Evolutionary conservation across 2,113 vertebrate species (phyloP).

Genomic region (Pterophyllum scalare): DNA sequence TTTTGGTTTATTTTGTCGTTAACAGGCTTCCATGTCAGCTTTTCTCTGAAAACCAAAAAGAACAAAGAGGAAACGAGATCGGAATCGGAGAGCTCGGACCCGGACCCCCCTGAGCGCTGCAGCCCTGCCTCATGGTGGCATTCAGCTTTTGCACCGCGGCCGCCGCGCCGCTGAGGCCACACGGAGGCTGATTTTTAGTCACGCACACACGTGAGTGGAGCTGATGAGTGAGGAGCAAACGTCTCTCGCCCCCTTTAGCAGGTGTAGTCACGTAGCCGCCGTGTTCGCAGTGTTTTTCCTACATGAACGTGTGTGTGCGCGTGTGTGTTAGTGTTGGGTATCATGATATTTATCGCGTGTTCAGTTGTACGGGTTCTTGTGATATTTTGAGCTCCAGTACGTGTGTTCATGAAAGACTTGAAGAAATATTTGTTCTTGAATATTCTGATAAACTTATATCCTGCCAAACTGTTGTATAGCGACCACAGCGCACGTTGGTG

Average conservation of each 20-base stretch:
- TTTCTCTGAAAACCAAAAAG: not conserved
- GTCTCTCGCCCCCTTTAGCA: conserved; percentile 43
- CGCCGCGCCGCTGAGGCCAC: not conserved
- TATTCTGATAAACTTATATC: conserved; percentile 51
- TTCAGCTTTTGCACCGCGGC: conserved; percentile 9
- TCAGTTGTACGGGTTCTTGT: conserved; percentile 63
- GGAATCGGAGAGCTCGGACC: not conserved
- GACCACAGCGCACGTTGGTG: conserved; percentile 50
- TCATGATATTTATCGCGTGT: conserved; percentile 63
- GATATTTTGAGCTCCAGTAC: conserved; percentile 46
- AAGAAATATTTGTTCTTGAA: conserved; percentile 52
- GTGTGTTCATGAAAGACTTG: conserved; percentile 28
- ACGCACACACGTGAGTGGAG: conserved; percentile 10
- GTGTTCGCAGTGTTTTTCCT: conserved; percentile 67
- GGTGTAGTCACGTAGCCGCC: conserved; percentile 64
- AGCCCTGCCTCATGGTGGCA: conserved; percentile 3
- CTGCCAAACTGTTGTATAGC: conserved; percentile 56
- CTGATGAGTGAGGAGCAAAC: conserved; percentile 21
- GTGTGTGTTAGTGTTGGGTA: conserved; percentile 34
- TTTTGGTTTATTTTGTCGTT: not conserved
- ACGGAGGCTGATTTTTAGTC: not conserved
- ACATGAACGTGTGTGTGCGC: conserved; percentile 30
- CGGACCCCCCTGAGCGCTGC: not conserved
- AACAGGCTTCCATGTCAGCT: not conserved
- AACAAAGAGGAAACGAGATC: not conserved